phyloP scores from a whole-genome alignment of 2,113 vertebrate genomes.

The Platysteira castanea region DNA sequence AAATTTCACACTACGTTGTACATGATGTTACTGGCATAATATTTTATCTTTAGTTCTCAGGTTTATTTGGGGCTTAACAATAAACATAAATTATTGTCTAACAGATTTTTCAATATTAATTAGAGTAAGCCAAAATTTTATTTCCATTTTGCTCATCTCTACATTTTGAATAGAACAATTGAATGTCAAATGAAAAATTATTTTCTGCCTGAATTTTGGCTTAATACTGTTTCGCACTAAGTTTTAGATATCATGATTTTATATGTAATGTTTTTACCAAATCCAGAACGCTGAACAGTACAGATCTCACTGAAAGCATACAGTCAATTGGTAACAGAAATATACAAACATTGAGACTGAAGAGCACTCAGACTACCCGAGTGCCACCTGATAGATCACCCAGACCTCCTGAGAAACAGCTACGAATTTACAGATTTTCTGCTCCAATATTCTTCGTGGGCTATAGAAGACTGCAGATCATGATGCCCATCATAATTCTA shows the following conservation, averaged over 20 bases:
- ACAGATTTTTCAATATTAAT: background rate
- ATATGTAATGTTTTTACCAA: background rate
- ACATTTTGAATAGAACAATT: background rate
- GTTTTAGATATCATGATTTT: background rate
- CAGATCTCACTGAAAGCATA: background rate
- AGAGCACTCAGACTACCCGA: background rate
- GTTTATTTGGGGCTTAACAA: background rate
- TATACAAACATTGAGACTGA: background rate
- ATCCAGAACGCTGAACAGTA: background rate
- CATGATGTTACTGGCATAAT: background rate
- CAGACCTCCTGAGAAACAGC: background rate
- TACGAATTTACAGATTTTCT: background rate
- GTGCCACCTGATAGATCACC: background rate
- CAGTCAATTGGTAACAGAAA: background rate
- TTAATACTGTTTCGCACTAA: background rate
- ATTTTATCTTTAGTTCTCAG: background rate
- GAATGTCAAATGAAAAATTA: background rate
- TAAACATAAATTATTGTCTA: background rate
- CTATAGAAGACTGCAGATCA: background rate
- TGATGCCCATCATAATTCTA: background rate
- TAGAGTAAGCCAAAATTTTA: background rate
- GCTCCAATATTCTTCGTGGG: accelerated
- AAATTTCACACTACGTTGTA: accelerated
- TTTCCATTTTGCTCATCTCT: background rate
- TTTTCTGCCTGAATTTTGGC: background rate